Evolutionary conservation across 2,888 invertebrate genomes (phyloP).

Genomic region (Phyllotreta striolata): DNA sequence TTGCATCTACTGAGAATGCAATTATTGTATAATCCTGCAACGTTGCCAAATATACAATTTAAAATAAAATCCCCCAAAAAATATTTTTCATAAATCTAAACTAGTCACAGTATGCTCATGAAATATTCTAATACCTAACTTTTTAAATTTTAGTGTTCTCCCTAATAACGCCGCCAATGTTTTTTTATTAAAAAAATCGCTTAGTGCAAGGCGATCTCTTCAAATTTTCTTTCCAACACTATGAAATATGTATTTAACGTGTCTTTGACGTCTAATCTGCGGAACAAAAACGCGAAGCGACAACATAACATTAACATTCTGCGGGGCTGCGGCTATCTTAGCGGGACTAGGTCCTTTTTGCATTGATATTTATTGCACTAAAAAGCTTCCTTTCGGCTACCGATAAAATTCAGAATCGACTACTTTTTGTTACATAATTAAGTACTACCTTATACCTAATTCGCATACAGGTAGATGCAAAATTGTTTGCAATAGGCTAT

Average conservation of each 20-base stretch:
- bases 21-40: no score
- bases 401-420: not conserved
- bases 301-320: slow-evolving; percentile 45
- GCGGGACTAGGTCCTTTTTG: slow-evolving; percentile 27
- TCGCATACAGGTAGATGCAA: no score
- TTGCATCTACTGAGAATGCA: no score
- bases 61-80: no score
- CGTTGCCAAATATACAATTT: no score
- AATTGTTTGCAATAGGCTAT: no score
- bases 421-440: no score
- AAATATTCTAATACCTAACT: no score
- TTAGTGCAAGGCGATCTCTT: slow-evolving; percentile 28
- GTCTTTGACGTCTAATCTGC: slow-evolving; percentile 47
- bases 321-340: slow-evolving; percentile 25
- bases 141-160: no score
- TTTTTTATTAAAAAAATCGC: slow-evolving; percentile 28
- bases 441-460: no score
- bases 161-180: slow-evolving; percentile 8
- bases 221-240: slow-evolving; percentile 47
- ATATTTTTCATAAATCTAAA: no score
- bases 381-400: slow-evolving; percentile 12
- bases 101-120: no score
- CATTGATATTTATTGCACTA: slow-evolving; percentile 31
- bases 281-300: slow-evolving; percentile 42
- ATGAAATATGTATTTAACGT: slow-evolving; percentile 55